phyloP scores from a whole-genome alignment of 2,113 vertebrate genomes.

The Carlito syrichta region DNA sequence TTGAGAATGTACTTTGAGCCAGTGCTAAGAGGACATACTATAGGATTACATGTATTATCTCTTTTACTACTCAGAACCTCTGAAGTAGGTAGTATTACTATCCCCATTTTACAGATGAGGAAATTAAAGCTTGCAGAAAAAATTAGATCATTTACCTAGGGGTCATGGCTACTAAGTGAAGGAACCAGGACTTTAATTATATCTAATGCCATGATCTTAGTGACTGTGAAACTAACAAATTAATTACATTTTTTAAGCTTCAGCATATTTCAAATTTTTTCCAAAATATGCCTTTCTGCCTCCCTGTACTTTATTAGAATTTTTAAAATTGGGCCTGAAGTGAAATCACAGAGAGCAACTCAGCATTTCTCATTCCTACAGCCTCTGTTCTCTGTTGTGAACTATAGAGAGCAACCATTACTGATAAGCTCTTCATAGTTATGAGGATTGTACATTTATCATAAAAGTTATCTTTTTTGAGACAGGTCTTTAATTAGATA shows the following conservation, averaged over 20 bases:
- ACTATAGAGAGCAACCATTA: not conserved
- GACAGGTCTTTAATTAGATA: not conserved
- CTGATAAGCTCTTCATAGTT: not conserved
- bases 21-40: not conserved
- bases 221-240: not conserved
- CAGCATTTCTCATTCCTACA: not conserved
- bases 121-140: not conserved
- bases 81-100: not conserved
- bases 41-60: not conserved
- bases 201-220: not conserved
- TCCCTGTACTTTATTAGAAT: not conserved
- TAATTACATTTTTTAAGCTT: not conserved
- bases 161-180: not conserved
- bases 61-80: not conserved
- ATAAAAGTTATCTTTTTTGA: slow-evolving; percentile 1
- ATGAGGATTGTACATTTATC: not conserved
- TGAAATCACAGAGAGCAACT: not conserved
- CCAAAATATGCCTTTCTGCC: not conserved
- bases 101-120: not conserved
- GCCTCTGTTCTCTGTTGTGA: not conserved
- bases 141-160: not conserved
- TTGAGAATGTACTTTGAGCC: not conserved
- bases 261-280: not conserved
- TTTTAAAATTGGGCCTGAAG: not conserved
- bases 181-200: not conserved